Base-by-base conservation (phyloP, 2,113 vertebrate genomes). In the Sardina pilchardus region DNA sequence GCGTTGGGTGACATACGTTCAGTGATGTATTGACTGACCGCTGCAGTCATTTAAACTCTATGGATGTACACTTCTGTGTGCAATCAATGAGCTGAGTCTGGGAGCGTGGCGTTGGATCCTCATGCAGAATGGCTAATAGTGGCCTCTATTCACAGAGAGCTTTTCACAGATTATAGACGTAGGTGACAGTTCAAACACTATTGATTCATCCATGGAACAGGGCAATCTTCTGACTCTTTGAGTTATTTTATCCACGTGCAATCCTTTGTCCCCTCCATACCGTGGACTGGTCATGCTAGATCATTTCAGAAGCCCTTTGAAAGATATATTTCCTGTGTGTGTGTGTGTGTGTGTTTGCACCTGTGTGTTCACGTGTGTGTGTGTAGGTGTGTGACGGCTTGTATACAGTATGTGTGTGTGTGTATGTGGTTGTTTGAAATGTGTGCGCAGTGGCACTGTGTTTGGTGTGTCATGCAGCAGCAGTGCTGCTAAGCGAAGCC, bases 341-440 rank as follows among this genome's bases (percentile, higher is more conserved):
- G 67, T 3, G n/a, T 26, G 59, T 26, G 59, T 26, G 59, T 26
- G 59, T 26, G 24, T 67, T n/a, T 71, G 63, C 34, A 26, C 36
- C 30, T 30, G 26, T 75, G 26, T 75, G 67, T 75, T 30, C 36
- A 30, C 30, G 30, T 75, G 67, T 36, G 30, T 75, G 30, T 75
- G 71, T 36, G 71, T 17, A 4, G 17, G 71, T 78, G 71, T 36
- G 14, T 36, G 71, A 8, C n/a, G 36, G 71, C 12, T 12, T 36
- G 71, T 6, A n/a, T n/a, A n/a, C n/a, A n/a, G n/a, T 78, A 34
- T 36, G 34, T 10, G 9, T 34, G 30, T 39, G 30, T 17, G 12
- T 86, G 86, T 71, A 36, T 36, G 30, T 12, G 12, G 4, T 78
- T 78, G 30, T 78, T 78, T 78, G 71, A 78, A 34, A 34, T 17